Base-by-base conservation (phyloP, 2,797 vertebrate genomes). In the Hydrolagus colliei region DNA sequence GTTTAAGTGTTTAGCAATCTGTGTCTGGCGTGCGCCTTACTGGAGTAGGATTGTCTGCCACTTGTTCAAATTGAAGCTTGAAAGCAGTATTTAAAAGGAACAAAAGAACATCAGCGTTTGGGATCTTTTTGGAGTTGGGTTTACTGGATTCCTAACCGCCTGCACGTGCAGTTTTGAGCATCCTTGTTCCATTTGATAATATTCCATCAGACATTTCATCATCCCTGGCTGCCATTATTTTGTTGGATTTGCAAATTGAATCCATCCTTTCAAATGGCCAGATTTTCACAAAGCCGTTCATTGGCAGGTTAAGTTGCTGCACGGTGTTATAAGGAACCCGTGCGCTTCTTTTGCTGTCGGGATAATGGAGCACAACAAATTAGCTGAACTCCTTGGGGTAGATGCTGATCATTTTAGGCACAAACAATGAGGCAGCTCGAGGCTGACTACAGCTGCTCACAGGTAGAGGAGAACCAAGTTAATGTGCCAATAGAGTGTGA, bases 351-450 rank as follows among this genome's bases (percentile, higher is more conserved):
- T 65, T 20, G n/a, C 65, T 71, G 65, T 84, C 79, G 71, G 18
- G 65, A 84, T 41, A 84, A 71, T 71, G 18, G 65, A 84, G 32
- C 79, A 68, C 32, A 84, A 52, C 65, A 84, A 84, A 84, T 84
- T 71, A 84, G 4, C 35, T 71, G 65, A 71, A 84, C 9, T 84
- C 79, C 65, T 41, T 71, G 79, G 79, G 79, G 63, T 68, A 84
- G 22, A 16, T 35, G 7, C 63, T 71, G 65, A 35, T 84, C 65
- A 71, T 84, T 27, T 52, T 71, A 6, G 79, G 71, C 79, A 71
- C 35, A 84, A n/a, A 67, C 78, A 84, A 11, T 82, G 63, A 82
- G 63, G 9, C 79, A 52, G 16, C 71, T 80, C 68, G 14, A 71
- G 65, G 65, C 32, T 18, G 71, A 67, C 32, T 84, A 71, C 18